These are phyloP conservation scores for Mormyrops attenuatus DNA, from an alignment of 2,797 vertebrate species.

Conservation along the genomic window DNA sequence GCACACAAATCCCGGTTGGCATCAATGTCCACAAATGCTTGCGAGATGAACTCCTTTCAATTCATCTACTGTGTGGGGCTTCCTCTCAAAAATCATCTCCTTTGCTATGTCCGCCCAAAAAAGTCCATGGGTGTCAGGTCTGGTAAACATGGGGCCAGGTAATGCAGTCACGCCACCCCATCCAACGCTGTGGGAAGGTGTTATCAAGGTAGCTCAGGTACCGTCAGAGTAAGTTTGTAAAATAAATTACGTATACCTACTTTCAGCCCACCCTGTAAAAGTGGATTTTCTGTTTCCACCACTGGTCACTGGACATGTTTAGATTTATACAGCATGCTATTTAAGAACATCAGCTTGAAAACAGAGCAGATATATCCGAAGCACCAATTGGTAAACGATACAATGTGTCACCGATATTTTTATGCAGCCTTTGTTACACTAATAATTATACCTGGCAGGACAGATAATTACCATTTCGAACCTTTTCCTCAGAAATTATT, in stretches of 20 bases:
- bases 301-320: neutral
- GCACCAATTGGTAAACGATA: neutral
- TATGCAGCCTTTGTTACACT: neutral
- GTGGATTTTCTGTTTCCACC: neutral
- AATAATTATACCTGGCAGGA: neutral
- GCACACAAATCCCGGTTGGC: neutral
- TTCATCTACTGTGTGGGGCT: neutral
- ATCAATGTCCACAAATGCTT: neutral
- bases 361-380: neutral
- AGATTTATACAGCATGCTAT: neutral
- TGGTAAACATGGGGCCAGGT: neutral
- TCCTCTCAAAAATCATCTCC: neutral
- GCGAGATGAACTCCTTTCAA: neutral
- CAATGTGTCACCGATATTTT: neutral
- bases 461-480: neutral
- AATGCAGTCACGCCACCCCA: neutral
- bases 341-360: neutral
- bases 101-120: neutral
- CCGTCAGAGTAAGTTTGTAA: no score
- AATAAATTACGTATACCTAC: no score
- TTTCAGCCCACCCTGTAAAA: neutral
- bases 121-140: neutral
- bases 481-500: no score
- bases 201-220: no score
- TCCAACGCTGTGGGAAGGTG: no score